Base-by-base conservation (phyloP, 2,888 invertebrate genomes). In the Antitype chi region DNA sequence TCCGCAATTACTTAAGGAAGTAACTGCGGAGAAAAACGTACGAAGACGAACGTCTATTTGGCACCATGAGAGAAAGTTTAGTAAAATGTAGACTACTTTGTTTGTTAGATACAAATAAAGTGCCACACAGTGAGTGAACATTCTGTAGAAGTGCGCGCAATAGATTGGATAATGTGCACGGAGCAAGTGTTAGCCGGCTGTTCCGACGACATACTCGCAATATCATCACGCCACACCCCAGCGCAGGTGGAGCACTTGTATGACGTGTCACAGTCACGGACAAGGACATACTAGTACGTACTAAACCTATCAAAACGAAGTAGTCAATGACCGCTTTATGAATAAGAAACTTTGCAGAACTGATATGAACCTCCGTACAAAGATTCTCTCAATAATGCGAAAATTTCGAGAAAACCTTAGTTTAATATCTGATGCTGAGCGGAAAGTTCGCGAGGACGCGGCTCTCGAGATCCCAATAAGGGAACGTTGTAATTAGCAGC, bases 401-500 rank as follows among this genome's bases (percentile, higher is more conserved):
- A 28, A 82, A 52, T 47, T 43, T 69, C 11, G 11, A 70, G n/a
- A 59, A 66, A 66, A 57, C 60, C 5, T 66, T 0, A 13, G 38
- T 20, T 32, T 52, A 43, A 43, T 28, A 25, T 52, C 55, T 32
- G 28, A 43, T 49, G 52, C 43, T n/a, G 32, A 69, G 23, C 59
- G 59, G 55, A 66, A 74, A 71, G 20, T 59, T 74, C 6, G 53
- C 47, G 60, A 55, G 20, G 67, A n/a, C 71, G 43, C 55, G 55
- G 25, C n/a, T 23, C 17, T 13, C 55, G 28, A 53, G 60, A n/a
- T 55, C 63, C 70, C 43, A 74, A 66, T 74, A 83, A 74, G 83
- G 74, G 62, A 69, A 70, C 76, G 60, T 76, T 83, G 60, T 73
- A 78, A 80, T 81, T 85, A 87, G 77, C 85, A 78, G 57, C 38